Evolutionary conservation across 2,888 invertebrate species (phyloP), one percentile per base, ranked within the genome.

Genomic region (Eilema depressum): DNA sequence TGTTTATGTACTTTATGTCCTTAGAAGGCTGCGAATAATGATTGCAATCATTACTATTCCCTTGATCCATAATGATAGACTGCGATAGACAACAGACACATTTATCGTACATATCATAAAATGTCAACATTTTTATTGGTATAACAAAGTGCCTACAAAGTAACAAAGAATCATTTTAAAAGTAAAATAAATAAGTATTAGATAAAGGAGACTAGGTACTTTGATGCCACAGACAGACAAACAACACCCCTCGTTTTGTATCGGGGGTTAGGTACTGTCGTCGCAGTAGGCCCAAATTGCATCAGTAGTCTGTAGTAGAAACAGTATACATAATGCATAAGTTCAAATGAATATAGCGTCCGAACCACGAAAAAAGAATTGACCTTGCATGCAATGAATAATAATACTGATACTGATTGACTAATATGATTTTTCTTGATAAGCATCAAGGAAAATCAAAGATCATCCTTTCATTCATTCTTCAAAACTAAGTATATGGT

Each of bases 21-120:
- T 78, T 77, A 84, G 79, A 84, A 83, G 80, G 82, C 64, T 74
- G 53, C 70, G 63, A 65, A 56, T 75, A 73, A 86, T 86, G 79
- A 83, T 75, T 77, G 75, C 73, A 83, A 85, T 87, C 80, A 83
- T 82, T 69, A 75, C 78, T 80, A 81, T 81, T 77, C 73, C 76
- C 77, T 80, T 64, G 76, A 77, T 71, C 74, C 67, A 77, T 75
- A 75, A 79, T 83, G 78, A 84, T 77, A 71, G 61, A 64, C 41
- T 72, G 70, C 66, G 61, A 74, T 66, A 70, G 59, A 66, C 26
- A 57, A 66, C 56, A n/a, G n/a, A 62, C 28, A 63, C 37, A 74
- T 75, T 72, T 72, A 76, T 75, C 47, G 10, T 63, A 28, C n/a
- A 7, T 28, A 47, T 60, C 23, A 65, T 75, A 73, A 53, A 72